Base-by-base conservation (phyloP, 2,888 invertebrate genomes). In the Sinodicranocentrus sp. region DNA sequence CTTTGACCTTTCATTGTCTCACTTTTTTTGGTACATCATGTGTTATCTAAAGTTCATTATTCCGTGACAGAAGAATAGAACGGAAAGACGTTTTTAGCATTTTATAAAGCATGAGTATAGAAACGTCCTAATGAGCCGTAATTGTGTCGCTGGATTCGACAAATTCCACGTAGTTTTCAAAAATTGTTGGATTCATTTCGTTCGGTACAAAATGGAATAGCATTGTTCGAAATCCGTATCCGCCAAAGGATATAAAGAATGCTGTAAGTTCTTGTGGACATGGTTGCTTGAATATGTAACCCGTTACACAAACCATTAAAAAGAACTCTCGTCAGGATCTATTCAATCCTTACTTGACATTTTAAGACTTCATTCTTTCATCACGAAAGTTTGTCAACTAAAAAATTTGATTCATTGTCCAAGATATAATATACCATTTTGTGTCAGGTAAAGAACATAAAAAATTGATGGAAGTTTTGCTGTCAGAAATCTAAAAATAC, bases 1-100 rank as follows among this genome's bases (percentile, higher is more conserved):
- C 76, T 76, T 57, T 76, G 65, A 76, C 33, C 65, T 67, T 39
- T 33, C 21, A 75, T 48, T 75, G 63, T 75, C 52, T 65, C 43
- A 67, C 28, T 28, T 25, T 39, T 57, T 28, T 19, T 33, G 57
- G 43, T 59, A 17, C 44, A 61, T 72, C 43, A 61, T 13, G 48
- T 52, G 23, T 70, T 26, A 52, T 26, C 23, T 10, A 1, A 26
- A 54, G 15, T 26, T 21, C 26, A 21, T 71, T n/a, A 59, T 43
- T 43, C 25, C n/a, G 6, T 54, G 57, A 71, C 71, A 71, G 33
- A 13, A 71, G 25, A 71, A 52, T 70, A n/a, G 17, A 28, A 48
- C 28, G n/a, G n/a, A n/a, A n/a, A n/a, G n/a, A 26, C 52, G 44
- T 26, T 70, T 25, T 70, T 52, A 21, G 23, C 1, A 2, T 26